phyloP scores from a whole-genome alignment of 92 coral and sea anemone species.

The Muricea muricata region DNA sequence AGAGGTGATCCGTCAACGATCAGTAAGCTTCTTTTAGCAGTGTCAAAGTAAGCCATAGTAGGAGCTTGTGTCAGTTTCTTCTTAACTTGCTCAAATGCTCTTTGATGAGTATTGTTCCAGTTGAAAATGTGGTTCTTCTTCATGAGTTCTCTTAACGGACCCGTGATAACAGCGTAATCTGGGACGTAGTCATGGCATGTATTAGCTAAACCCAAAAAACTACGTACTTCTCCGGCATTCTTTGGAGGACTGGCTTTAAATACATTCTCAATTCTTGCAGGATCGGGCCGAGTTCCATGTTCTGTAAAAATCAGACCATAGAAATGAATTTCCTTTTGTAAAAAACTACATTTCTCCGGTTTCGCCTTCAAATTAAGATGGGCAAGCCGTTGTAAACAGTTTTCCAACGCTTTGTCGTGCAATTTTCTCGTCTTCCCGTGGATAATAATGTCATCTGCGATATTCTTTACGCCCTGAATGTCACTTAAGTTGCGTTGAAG shows the following conservation, averaged over 20 bases:
- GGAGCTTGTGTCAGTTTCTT: background rate
- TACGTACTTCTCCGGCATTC: too few species aligned
- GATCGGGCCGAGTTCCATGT: constrained; percentile 20
- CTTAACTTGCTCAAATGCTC: background rate
- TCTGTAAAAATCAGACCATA: background rate
- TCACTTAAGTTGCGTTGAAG: constrained; percentile 36
- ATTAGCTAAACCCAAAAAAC: background rate
- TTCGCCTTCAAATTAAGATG: background rate
- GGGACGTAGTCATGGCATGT: background rate
- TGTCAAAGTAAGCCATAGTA: background rate
- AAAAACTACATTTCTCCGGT: background rate
- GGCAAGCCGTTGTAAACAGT: background rate
- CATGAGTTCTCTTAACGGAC: background rate
- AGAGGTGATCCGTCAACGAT: background rate
- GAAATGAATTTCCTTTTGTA: background rate
- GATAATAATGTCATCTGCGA: constrained; percentile 35
- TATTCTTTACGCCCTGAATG: constrained; percentile 38
- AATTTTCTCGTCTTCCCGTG: constrained; percentile 27
- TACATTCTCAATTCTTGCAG: background rate
- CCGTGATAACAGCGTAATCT: background rate
- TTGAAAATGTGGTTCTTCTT: background rate
- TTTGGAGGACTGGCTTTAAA: too few species aligned
- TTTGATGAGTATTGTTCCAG: background rate
- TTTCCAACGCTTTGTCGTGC: background rate
- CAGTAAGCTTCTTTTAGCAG: background rate